Percentiles rank a stretch among this genome's conserved stretches.
phyloP scores from a whole-genome alignment of 2,888 invertebrate genomes.

The Scelioninae gen. 1 region DNA sequence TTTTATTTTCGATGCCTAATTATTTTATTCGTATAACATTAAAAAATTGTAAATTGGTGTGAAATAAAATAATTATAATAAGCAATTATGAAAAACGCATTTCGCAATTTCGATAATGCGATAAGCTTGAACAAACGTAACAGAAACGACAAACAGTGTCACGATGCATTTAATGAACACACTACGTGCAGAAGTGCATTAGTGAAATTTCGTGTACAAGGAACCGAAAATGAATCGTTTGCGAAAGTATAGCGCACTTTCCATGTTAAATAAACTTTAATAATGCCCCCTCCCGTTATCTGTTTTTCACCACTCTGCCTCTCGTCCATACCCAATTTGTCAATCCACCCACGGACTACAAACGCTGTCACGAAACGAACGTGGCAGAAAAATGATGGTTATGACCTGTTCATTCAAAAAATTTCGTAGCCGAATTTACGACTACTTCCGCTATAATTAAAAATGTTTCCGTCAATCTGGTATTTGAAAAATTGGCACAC shows the following conservation, averaged over 20 bases:
- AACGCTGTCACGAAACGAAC: constrained; percentile 47
- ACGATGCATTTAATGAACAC: constrained; percentile 36
- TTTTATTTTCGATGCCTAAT: too few species aligned
- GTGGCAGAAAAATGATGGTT: constrained; percentile 43
- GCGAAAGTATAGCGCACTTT: constrained; percentile 53
- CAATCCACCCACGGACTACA: constrained; percentile 48
- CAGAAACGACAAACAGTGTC: constrained; percentile 22
- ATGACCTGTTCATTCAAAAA: constrained; percentile 53
- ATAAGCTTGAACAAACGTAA: constrained; percentile 13
- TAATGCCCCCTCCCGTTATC: constrained; percentile 20
- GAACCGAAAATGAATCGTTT: constrained; percentile 60
- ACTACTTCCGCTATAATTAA: constrained; percentile 17
- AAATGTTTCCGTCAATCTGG: neutral
- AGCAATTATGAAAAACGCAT: too few species aligned
- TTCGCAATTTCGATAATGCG: neutral
- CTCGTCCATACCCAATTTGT: constrained; percentile 34
- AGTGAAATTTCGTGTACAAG: constrained; percentile 60
- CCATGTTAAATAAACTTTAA: constrained; percentile 63
- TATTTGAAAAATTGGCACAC: neutral
- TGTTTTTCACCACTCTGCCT: constrained; percentile 12
- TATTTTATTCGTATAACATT: too few species aligned
- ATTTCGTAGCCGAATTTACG: constrained; percentile 10
- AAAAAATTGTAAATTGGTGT: too few species aligned
- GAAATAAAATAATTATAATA: too few species aligned
- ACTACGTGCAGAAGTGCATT: constrained; percentile 51